phyloP scores from a whole-genome alignment of 2,797 vertebrate genomes.

The Gorsachius magnificus region DNA sequence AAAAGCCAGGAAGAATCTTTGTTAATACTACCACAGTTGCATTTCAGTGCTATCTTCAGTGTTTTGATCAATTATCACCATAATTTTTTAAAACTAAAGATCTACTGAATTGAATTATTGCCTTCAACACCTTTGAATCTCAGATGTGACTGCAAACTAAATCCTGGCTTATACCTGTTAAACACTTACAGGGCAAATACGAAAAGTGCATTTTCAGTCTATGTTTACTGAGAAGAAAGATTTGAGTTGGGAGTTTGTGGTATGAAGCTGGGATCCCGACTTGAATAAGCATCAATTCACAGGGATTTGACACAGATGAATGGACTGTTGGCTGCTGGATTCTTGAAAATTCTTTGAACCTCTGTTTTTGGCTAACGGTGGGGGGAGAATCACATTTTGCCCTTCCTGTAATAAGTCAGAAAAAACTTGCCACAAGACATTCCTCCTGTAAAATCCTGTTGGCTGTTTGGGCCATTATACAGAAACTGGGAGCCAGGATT shows the following conservation, averaged over 20 bases:
- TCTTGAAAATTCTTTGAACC: slow-evolving; percentile 14
- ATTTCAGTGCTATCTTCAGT: background rate
- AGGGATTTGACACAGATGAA: slow-evolving; percentile 6
- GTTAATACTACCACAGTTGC: background rate
- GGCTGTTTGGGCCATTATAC: background rate
- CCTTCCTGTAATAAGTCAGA: background rate
- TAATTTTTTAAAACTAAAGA: background rate
- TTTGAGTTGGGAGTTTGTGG: background rate
- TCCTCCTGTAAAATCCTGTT: background rate
- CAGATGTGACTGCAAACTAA: background rate
- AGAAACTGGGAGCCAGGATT: background rate
- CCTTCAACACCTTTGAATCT: background rate
- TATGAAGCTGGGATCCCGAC: background rate
- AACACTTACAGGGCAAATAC: background rate
- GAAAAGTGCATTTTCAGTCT: background rate
- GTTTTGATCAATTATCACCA: background rate
- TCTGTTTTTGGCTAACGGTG: background rate
- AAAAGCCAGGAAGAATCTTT: background rate
- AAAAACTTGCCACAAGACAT: background rate
- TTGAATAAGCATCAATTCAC: background rate
- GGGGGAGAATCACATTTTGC: background rate
- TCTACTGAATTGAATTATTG: background rate
- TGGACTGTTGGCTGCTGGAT: background rate
- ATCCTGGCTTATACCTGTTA: background rate
- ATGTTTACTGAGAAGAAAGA: background rate